phyloP scores from a whole-genome alignment of 2,113 vertebrate genomes.

The Syngnathus typhle region DNA sequence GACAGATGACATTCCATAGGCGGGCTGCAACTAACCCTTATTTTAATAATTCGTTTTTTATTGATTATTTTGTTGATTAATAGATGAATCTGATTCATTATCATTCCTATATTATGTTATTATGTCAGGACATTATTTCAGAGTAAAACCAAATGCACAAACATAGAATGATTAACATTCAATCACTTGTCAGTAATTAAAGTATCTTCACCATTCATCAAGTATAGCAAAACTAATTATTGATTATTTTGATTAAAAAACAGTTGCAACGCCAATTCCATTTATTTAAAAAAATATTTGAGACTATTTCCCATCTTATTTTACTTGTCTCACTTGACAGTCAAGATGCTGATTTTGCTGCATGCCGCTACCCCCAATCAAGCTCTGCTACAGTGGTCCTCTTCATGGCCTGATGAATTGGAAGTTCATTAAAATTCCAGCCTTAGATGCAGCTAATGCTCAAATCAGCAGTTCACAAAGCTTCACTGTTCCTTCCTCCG shows the following conservation, averaged over 20 bases:
- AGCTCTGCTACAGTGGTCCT: slow-evolving; percentile 44
- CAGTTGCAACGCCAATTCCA: too few relatives aligned
- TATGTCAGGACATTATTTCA: too few relatives aligned
- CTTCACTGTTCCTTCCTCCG: slow-evolving; percentile 45
- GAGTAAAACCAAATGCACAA: too few relatives aligned
- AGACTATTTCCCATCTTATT: not conserved
- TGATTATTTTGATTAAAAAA: too few relatives aligned
- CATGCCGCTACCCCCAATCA: slow-evolving; percentile 6
- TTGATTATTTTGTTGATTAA: too few relatives aligned
- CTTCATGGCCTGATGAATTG: slow-evolving; percentile 43
- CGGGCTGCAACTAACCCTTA: not conserved
- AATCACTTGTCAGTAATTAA: too few relatives aligned
- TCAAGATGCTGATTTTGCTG: slow-evolving; percentile 6
- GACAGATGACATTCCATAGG: not conserved
- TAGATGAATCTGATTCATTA: too few relatives aligned
- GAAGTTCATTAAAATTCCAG: slow-evolving; percentile 51
- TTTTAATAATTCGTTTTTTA: too few relatives aligned
- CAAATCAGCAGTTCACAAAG: slow-evolving; percentile 53
- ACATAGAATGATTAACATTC: too few relatives aligned
- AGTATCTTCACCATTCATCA: too few relatives aligned
- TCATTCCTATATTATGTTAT: too few relatives aligned
- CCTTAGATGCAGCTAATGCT: slow-evolving; percentile 39
- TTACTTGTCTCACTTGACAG: slow-evolving; percentile 1
- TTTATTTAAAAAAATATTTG: not conserved
- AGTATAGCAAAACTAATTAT: too few relatives aligned